Conservation (phyloP, 2,797 vertebrate genomes). For the Apogon talboti region DNA sequence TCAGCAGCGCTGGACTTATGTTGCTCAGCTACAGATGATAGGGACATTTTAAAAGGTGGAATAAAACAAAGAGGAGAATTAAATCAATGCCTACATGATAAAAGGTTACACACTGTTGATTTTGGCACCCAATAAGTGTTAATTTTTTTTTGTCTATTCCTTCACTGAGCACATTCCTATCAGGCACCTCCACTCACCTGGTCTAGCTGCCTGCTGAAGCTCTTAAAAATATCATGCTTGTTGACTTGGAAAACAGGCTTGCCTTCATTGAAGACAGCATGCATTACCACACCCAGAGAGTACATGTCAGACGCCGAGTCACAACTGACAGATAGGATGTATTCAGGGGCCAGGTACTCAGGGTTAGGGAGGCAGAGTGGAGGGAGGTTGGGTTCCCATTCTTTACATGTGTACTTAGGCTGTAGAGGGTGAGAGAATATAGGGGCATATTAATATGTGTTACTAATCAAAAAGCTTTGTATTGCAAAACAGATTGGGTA, state of each 20-base stretch:
- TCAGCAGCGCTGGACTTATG: slow-evolving; percentile 88
- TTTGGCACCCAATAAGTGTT: neutral
- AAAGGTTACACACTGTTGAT: neutral
- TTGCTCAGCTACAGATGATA: slow-evolving; percentile 87
- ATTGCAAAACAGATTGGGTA: no score
- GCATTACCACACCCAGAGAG: slow-evolving; percentile 93
- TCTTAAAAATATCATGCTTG: slow-evolving; percentile 99
- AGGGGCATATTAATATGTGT: no score
- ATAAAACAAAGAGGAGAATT: neutral
- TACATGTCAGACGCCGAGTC: slow-evolving; percentile 98
- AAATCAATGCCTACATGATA: neutral
- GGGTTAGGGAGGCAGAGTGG: slow-evolving; percentile 97
- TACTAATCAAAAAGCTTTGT: no score
- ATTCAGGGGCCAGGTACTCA: slow-evolving; percentile 97
- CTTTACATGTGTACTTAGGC: slow-evolving; percentile 95
- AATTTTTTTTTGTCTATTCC: neutral
- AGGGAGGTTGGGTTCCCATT: slow-evolving; percentile 97
- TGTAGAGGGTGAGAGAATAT: slow-evolving; percentile 51
- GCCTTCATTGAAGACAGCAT: slow-evolving; percentile 96
- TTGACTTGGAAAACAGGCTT: slow-evolving; percentile 96
- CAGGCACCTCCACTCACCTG: slow-evolving; percentile 84
- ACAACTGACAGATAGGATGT: slow-evolving; percentile 98
- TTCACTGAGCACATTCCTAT: neutral
- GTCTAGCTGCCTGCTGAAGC: slow-evolving; percentile 97
- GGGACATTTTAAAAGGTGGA: neutral